A percentile compares a stretch with the other conserved stretches of the same genome.
Evolutionary conservation across 2,797 vertebrate genomes (phyloP).

Genomic region (Margarornis squamiger): DNA sequence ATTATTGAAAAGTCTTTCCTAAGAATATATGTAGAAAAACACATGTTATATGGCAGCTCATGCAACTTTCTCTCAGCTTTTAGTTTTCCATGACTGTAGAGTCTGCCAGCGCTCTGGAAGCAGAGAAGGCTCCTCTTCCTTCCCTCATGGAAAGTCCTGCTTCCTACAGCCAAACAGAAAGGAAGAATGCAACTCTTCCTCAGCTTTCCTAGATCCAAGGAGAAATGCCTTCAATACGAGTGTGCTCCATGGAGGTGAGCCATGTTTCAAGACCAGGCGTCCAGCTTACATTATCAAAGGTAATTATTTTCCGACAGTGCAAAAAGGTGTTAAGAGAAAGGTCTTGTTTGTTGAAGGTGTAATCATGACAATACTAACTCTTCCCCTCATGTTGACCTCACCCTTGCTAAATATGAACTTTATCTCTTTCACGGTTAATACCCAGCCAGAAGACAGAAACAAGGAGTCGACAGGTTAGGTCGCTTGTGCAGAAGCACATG

Average conservation of each 20-base stretch:
- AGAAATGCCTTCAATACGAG: background rate
- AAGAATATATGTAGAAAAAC: background rate
- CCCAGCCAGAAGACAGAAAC: background rate
- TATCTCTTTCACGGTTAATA: background rate
- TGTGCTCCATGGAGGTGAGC: background rate
- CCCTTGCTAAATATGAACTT: background rate
- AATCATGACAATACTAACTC: background rate
- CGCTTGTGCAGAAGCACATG: background rate
- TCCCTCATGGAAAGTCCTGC: background rate
- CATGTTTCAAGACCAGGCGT: background rate
- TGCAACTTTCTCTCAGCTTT: background rate
- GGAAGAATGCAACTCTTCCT: background rate
- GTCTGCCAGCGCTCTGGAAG: background rate
- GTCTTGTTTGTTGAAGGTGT: background rate
- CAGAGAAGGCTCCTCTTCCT: background rate
- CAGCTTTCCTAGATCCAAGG: background rate
- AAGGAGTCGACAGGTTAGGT: background rate
- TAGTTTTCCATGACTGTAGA: background rate
- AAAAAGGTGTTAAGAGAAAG: background rate
- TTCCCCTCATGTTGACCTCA: background rate
- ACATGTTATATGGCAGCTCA: background rate
- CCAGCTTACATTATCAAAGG: background rate
- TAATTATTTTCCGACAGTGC: background rate
- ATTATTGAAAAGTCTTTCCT: background rate
- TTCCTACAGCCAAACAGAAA: rapidly evolving